Percentiles rank a stretch among this genome's conserved stretches.
These are phyloP conservation scores for Leucophenga varia DNA, from an alignment of 1,140 invertebrate species.

Conservation along the genomic window DNA sequence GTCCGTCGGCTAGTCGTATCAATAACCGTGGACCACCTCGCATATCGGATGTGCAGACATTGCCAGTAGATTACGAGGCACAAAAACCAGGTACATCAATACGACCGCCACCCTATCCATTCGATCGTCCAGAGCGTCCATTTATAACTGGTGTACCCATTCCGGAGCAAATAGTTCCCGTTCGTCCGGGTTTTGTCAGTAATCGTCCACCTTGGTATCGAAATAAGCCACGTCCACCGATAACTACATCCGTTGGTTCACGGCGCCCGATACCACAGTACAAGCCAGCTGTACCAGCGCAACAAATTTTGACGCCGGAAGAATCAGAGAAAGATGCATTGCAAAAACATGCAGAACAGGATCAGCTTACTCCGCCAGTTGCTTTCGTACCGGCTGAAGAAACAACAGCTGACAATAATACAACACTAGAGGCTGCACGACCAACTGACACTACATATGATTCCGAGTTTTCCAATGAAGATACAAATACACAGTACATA, in stretches of 20 bases:
- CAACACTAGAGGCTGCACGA: constrained; percentile 23
- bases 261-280: constrained; percentile 60
- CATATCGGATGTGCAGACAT: constrained; percentile 71
- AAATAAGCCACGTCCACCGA: constrained; percentile 58
- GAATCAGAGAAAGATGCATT: constrained; percentile 6
- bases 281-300: constrained; percentile 59
- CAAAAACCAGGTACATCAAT: constrained; percentile 55
- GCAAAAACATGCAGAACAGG: background rate
- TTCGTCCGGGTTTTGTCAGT: constrained; percentile 58
- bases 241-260: constrained; percentile 40
- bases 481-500: constrained; percentile 47
- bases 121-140: constrained; percentile 66
- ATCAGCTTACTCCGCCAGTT: no score
- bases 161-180: constrained; percentile 72
- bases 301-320: constrained; percentile 22
- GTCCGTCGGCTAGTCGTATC: constrained; percentile 67
- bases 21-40: constrained; percentile 86
- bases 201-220: constrained; percentile 65
- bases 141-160: constrained; percentile 70
- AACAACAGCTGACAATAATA: constrained; percentile 12
- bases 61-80: constrained; percentile 69
- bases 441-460: constrained; percentile 52
- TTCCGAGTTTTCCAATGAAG: constrained; percentile 49
- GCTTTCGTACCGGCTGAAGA: no score
- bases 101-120: constrained; percentile 64